A percentile compares a stretch with the other conserved stretches of the same genome.
These are phyloP conservation scores for Apostichopus leukothele DNA, from an alignment of 53 echinoderm and acorn worm species.

Conservation along the genomic window DNA sequence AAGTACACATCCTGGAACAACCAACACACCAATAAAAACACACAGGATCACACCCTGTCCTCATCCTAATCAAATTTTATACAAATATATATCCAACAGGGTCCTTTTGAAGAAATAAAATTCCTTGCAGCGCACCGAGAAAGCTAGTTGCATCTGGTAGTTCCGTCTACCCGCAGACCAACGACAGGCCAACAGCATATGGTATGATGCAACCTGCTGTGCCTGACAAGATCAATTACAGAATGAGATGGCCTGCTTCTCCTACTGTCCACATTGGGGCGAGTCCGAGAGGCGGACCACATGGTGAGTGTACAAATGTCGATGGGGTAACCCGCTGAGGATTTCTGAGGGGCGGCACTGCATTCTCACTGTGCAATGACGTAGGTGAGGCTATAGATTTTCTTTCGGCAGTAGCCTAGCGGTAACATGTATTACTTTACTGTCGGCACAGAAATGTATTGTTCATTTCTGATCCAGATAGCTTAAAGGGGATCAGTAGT, in stretches of 20 bases:
- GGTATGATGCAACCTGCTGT: constrained; percentile 22
- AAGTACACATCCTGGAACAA: too few relatives aligned
- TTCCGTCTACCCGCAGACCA: neutral
- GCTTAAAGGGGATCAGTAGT: too few relatives aligned
- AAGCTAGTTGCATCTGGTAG: neutral
- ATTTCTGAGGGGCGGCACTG: neutral
- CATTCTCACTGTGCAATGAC: neutral
- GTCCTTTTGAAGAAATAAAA: too few relatives aligned
- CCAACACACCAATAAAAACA: too few relatives aligned
- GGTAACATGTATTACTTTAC: neutral
- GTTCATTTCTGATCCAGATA: too few relatives aligned
- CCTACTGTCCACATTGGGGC: constrained; percentile 8
- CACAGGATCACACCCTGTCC: too few relatives aligned
- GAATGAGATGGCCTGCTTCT: neutral
- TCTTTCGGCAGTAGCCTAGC: neutral
- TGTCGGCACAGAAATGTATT: neutral
- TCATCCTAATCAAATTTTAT: too few relatives aligned
- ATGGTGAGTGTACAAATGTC: constrained; percentile 36
- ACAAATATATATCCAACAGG: too few relatives aligned
- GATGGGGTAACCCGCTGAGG: neutral
- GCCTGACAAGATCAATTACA: constrained; percentile 31
- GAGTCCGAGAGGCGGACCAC: constrained; percentile 6
- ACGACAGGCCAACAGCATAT: neutral
- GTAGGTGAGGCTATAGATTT: neutral
- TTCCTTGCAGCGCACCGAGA: too few relatives aligned